A percentile compares a stretch with the other conserved stretches of the same genome.
phyloP scores from a whole-genome alignment of 2,888 invertebrate genomes.

The Torymus texanus region DNA sequence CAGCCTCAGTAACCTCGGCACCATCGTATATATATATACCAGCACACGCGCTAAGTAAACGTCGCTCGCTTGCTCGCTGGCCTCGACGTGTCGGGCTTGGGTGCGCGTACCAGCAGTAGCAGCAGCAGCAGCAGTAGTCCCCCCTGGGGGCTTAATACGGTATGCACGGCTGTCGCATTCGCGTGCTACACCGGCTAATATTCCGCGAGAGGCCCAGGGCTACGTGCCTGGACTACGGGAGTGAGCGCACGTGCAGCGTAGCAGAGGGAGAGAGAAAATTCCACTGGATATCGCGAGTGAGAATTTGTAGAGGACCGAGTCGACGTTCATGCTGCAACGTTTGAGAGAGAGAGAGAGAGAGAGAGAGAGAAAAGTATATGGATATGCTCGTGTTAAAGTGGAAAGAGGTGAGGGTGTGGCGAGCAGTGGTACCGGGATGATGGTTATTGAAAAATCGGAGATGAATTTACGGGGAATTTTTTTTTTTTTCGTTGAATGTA shows the following conservation, averaged over 20 bases:
- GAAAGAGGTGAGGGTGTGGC: no score
- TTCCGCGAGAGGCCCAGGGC: slow-evolving; percentile 70
- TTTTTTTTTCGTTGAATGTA: no score
- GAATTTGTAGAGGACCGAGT: slow-evolving; percentile 13
- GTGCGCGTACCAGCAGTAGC: slow-evolving; percentile 51
- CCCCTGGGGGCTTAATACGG: slow-evolving; percentile 72
- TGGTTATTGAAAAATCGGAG: no score
- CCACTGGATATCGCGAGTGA: slow-evolving; percentile 52
- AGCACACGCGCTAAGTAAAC: slow-evolving; percentile 28
- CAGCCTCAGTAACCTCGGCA: no score
- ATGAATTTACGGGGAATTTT: no score
- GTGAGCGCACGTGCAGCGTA: slow-evolving; percentile 24
- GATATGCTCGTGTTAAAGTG: no score
- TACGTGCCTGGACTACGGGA: slow-evolving; percentile 68
- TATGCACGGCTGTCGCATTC: slow-evolving; percentile 72
- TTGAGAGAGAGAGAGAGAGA: no score
- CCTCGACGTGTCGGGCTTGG: background rate
- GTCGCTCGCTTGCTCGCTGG: slow-evolving; percentile 54
- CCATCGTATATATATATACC: no score
- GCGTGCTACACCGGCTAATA: slow-evolving; percentile 71
- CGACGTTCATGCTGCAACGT: no score
- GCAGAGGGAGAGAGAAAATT: background rate
- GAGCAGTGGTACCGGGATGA: no score
- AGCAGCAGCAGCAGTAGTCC: slow-evolving; percentile 59
- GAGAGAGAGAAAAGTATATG: no score